Evolutionary conservation across 2,113 vertebrate genomes (phyloP).

Genomic region (Equus quagga): DNA sequence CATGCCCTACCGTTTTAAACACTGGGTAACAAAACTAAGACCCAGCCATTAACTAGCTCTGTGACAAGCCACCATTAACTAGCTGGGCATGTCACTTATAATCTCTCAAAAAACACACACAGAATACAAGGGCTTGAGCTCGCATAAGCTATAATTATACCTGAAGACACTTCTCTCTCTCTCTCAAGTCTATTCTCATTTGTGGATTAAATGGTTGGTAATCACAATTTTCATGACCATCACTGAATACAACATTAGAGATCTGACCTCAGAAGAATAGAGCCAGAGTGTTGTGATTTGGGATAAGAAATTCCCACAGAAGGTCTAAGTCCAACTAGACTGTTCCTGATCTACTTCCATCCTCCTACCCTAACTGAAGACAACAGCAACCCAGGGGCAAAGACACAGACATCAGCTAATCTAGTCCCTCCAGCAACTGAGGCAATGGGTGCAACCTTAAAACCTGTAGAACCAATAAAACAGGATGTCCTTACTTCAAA

Average conservation of each 20-base stretch:
- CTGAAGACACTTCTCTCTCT: not conserved
- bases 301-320: conserved; percentile 19
- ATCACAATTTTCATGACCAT: conserved; percentile 23
- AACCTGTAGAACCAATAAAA: not conserved
- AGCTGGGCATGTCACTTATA: not conserved
- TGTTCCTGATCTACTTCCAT: not conserved
- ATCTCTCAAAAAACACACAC: not conserved
- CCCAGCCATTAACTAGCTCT: not conserved
- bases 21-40: not conserved
- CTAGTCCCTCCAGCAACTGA: not conserved
- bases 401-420: conserved; percentile 1
- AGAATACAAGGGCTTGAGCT: not conserved
- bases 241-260: not conserved
- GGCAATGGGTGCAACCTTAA: not conserved
- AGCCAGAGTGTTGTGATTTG: not conserved
- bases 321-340: not conserved
- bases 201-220: conserved; percentile 8
- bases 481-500: conserved; percentile 74
- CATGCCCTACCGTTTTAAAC: not conserved
- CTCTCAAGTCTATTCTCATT: not conserved
- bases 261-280: not conserved
- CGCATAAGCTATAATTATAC: not conserved
- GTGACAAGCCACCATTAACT: not conserved
- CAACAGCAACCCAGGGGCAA: not conserved
- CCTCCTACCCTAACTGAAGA: not conserved